Base-by-base conservation (phyloP, 2,888 invertebrate genomes). In the Perizoma affinitatum region DNA sequence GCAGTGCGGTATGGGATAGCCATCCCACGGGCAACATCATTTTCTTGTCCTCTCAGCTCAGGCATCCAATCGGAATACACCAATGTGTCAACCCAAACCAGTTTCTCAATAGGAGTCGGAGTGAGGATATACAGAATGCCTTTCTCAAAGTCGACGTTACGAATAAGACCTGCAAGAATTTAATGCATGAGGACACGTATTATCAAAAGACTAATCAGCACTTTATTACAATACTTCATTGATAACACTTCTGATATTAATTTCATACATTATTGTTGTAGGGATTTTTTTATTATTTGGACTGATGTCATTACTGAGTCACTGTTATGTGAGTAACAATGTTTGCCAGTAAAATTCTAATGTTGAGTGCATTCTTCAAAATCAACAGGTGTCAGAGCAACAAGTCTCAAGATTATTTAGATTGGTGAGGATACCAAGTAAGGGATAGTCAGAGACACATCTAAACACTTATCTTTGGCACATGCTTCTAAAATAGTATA, bases 61-160 rank as follows among this genome's bases (percentile, higher is more conserved):
- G 92, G 92, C 66, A 81, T 80, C 87, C 90, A 90, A 69, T 91
- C 92, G 42, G 93, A 90, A 73, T 94, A 93, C 10, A 95, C 93
- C 35, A 82, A 67, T n/a, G 88, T 72, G n/a, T 86, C 74, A 6
- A 82, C 67, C 0, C 84, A 66, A 58, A 94, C 80, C 43, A 82
- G 66, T 33, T 83, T 72, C 5, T 83, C 74, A 4, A 76, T 58
- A 0, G 87, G 68, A 63, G 94, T 81, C 5, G 96, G 95, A 0
- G 96, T 95, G 49, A 95, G 78, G n/a, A 97, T 76, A 72, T 94
- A 96, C 36, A 96, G 67, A 54, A 88, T 78, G 38, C 92, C 85
- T 2, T 84, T 83, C n/a, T 91, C 86, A 67, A 86, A 82, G 77
- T 96, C 95, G n/a, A 96, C 84, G 38, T 95, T 95, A 50, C 96